Evolutionary conservation across 92 coral and sea anemone genomes (phyloP), one percentile per base, ranked within the genome.

Genomic region (Actinostola sp.): DNA sequence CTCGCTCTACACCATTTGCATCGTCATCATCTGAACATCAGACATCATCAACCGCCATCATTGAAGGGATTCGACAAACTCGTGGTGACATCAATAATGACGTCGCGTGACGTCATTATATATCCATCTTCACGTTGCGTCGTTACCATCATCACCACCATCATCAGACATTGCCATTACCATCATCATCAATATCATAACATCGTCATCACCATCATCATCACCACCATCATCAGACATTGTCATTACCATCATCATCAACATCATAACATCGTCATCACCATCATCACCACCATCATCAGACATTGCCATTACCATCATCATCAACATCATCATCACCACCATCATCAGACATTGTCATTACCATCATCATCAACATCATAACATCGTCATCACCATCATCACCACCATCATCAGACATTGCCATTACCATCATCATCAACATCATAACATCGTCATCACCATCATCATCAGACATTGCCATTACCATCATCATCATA

Each of bases 211-310:
- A 31, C 13, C 63, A 31, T 13, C 28, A 26, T 11, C 38, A 57
- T 26, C 63, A 57, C 13, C 38, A 12, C 28, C 33, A 25, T 2
- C 63, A 57, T 8, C 63, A 25, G 3, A 2, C n/a, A 57, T 26
- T 25, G 15, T 25, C 29, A 57, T 4, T 29, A 57, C 14, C 29
- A 57, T 25, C 38, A 57, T 57, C 63, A 57, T 6, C 63, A 25
- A 19, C 63, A 31, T 26, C 29, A 57, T 11, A 57, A 8, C 54
- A 48, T 14, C 54, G 26, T 57, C 63, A 57, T 25, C 63, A 57
- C 13, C 63, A 57, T 57, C 63, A 26, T 25, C 29, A 57, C 1
- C 28, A 57, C 32, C 63, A 57, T 25, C 63, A 57, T 57, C 32
- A 20, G 23, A 11, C 63, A 25, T 25, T 8, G 23, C 28, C 29